Base-by-base conservation (phyloP, 2,797 vertebrate genomes). In the Poeciliopsis paucimaculata region DNA sequence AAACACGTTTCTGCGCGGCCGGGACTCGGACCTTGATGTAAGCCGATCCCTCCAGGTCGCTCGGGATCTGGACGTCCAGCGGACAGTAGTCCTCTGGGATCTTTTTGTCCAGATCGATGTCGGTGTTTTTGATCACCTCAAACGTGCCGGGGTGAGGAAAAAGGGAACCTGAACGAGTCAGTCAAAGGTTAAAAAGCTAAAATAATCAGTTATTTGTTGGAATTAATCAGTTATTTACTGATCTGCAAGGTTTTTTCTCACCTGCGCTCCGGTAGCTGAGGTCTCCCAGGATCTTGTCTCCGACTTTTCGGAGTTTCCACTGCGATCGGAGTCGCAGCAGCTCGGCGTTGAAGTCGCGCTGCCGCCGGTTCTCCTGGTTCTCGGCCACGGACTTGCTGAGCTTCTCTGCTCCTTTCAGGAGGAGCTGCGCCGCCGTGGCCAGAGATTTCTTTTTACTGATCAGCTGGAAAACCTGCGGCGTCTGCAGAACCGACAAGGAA, bases 51-150 rank as follows among this genome's bases (percentile, higher is more conserved):
- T 99, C 98, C 86, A 99, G 93, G 86, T 99, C 98, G 90, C 98
- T 99, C 77, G 98, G 98, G 89, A 99, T 99, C 89, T 98, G 97
- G 80, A 99, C 98, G 62, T 97, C 95, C 4, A 99, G 95, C 5
- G 98, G 98, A 83, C 98, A 99, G 92, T 99, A 99, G 91, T 99
- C 98, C 74, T 99, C 98, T 45, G 98, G 97, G 86, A 98, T 95
- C 90, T 99, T 99, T 93, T 99, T 99, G 91, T 99, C 98, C 85
- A 98, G 90, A 91, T 99, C 98, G 57, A 99, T 96, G 90, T 99
- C 98, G 12, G 98, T 99, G 94, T 99, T 99, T 94, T 99, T 99
- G 91, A 99, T 97, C 73, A 99, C 98, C 91, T 99, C 98, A 92
- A 99, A 99, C 0, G 98, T 99, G 66, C 98, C 98, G 0, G 98